Evolutionary conservation across 2,797 vertebrate species (phyloP), one percentile per base, ranked within the genome.

Genomic region (Alcedo quadribrachys): DNA sequence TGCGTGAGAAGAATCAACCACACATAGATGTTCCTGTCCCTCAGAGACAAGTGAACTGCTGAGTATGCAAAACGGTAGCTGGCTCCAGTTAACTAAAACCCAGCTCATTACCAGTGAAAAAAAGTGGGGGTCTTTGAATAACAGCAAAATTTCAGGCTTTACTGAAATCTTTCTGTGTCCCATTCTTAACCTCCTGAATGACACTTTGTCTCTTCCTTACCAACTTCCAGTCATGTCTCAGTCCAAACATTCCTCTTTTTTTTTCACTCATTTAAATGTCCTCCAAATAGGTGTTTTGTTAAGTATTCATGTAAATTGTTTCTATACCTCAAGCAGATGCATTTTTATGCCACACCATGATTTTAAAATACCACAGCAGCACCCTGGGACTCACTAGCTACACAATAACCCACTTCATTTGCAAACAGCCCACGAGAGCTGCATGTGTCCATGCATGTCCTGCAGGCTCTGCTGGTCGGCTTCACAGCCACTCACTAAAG

Each of bases 1-100:
- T 79, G 91, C 14, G 16, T 46, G 69, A 95, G 93, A 85, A 90
- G 86, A 90, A 90, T 35, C 75, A 93, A 65, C 79, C 16, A 21
- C 5, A 10, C 3, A 12, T 32, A 75, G 14, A 9, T 12, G 50
- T 79, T 91, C 68, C 94, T 76, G 85, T 11, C 62, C 80, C 90
- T 87, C 93, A 73, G 48, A 93, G 84, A 82, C 73, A 63, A 66
- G 94, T 66, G 85, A 95, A 76, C 20, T 20, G 32, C 67, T 51
- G 33, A 75, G 45, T 15, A 30, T 86, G 67, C 85, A 84, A 91
- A 90, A 91, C 6, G 6, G 84, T 57, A 51, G 55, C 48, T 83
- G 80, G 30, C 60, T 92, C 71, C 85, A 83, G 89, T 91, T 33
- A 96, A 75, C 66, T 71, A n/a, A 66, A 92, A 76, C 12, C 66